Evolutionary conservation across 2,888 invertebrate genomes (phyloP), one percentile per base, ranked within the genome.

Genomic region (Aphodius sticticus): DNA sequence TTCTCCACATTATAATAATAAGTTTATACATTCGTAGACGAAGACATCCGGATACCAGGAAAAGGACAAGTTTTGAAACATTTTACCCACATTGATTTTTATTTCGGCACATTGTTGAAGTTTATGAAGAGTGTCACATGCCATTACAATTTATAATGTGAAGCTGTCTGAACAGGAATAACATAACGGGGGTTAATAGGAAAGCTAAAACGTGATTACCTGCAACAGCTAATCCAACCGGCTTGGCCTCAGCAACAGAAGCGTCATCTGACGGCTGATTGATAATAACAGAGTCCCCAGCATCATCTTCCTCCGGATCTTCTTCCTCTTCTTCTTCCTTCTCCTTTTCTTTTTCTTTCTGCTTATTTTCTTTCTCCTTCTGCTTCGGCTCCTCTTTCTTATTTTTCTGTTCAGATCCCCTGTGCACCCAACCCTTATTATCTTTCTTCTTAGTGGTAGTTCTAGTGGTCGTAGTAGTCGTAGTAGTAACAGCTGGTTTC

Each of bases 191-290:
- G 12, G 5, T 77, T 15, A 35, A 16, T 7, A 16, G 70, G 6
- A 70, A 70, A 15, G 53, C 12, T 53, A 69, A 6, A 76, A 76
- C 6, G 26, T 72, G 76, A 69, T 82, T 84, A 89, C 89, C 89
- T 83, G 90, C 90, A 77, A 90, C 85, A 38, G 90, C 89, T 76
- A 90, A 85, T 70, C 95, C 95, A 72, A 95, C 91, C 78, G 95
- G 95, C 84, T 94, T 95, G 0, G 95, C 95, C 89, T 95, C 95
- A 35, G 95, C 95, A 15, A 95, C 92, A 0, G 93, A 92, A 14
- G 92, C 92, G 81, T 92, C 92, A 79, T 91, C 91, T 14, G 91
- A 90, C 2, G 92, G 92, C 4, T 90, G 88, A 81, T 91, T 90
- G 16, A 93, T 88, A 26, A 90, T 88, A 12, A 90, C 87, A 2